Percentiles rank a stretch among this genome's conserved stretches.
These are phyloP conservation scores for Epinephelus cyanopodus DNA, from an alignment of 2,113 vertebrate genomes.

Conservation along the genomic window DNA sequence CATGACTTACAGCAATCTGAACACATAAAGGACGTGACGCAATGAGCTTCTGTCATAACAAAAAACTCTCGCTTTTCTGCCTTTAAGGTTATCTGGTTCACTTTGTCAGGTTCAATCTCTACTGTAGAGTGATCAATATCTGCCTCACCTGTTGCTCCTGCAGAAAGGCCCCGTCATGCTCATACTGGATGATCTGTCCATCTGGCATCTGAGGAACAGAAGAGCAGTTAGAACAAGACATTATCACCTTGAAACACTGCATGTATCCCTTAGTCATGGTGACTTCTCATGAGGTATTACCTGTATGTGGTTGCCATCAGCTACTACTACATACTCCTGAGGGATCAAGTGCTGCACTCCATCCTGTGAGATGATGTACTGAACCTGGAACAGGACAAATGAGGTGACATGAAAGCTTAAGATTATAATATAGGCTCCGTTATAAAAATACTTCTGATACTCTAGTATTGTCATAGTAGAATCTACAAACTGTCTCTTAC, in stretches of 20 bases:
- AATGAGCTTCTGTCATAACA: background rate
- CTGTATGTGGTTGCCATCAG: conserved; percentile 97
- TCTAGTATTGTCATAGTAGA: background rate
- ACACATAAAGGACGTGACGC: background rate
- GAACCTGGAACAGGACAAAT: conserved; percentile 85
- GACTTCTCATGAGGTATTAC: conserved; percentile 44
- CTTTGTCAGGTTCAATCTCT: conserved; percentile 42
- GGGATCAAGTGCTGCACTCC: conserved; percentile 94
- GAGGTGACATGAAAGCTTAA: background rate
- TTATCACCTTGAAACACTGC: background rate
- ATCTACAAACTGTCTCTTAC: conserved; percentile 24
- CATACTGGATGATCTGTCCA: conserved; percentile 96
- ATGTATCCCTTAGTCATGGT: background rate
- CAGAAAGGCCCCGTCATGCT: conserved; percentile 90
- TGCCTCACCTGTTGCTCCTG: conserved; percentile 91
- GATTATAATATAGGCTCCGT: background rate
- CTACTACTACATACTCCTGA: conserved; percentile 95
- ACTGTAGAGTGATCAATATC: background rate
- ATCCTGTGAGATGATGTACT: conserved; percentile 97
- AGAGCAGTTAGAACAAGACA: background rate
- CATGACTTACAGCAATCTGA: conserved; percentile 85
- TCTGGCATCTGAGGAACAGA: conserved; percentile 89
- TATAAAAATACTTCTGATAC: background rate
- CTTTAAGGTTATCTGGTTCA: conserved; percentile 42
- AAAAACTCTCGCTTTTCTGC: background rate